Conservation (phyloP, 2,113 vertebrate genomes). For the Rhea americana region DNA sequence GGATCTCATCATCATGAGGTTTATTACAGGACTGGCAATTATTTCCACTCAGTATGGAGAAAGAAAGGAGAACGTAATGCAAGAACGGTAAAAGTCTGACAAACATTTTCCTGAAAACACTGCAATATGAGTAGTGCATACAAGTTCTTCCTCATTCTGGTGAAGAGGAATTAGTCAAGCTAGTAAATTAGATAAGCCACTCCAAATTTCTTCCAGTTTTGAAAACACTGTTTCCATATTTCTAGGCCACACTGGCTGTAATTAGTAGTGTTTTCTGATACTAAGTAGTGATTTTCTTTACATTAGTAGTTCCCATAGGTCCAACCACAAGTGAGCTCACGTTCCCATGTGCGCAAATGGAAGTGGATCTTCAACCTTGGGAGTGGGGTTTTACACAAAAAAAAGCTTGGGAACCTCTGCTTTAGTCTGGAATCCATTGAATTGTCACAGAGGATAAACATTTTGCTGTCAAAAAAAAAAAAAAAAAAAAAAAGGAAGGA, state of each 20-base stretch:
- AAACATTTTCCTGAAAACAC: background rate
- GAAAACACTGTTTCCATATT: background rate
- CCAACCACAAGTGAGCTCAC: background rate
- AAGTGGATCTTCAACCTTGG: background rate
- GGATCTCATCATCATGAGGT: background rate
- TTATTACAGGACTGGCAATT: background rate
- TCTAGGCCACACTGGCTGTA: background rate
- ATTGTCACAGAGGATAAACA: background rate
- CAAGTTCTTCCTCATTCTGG: background rate
- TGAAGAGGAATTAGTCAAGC: background rate
- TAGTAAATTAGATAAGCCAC: background rate
- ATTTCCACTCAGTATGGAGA: background rate
- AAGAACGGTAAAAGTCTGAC: background rate
- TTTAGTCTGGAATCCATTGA: background rate
- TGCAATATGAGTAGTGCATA: background rate
- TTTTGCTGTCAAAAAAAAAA: background rate
- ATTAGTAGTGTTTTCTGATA: background rate
- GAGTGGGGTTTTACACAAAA: background rate
- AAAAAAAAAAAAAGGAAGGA: background rate
- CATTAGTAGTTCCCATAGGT: background rate
- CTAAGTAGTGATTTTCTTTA: conserved; percentile 5
- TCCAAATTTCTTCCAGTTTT: background rate
- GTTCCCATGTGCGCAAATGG: background rate
- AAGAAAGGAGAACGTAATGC: background rate
- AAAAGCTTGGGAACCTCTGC: background rate